Base-by-base conservation (phyloP, 2,888 invertebrate species). In the Drosophila peninsularis region DNA sequence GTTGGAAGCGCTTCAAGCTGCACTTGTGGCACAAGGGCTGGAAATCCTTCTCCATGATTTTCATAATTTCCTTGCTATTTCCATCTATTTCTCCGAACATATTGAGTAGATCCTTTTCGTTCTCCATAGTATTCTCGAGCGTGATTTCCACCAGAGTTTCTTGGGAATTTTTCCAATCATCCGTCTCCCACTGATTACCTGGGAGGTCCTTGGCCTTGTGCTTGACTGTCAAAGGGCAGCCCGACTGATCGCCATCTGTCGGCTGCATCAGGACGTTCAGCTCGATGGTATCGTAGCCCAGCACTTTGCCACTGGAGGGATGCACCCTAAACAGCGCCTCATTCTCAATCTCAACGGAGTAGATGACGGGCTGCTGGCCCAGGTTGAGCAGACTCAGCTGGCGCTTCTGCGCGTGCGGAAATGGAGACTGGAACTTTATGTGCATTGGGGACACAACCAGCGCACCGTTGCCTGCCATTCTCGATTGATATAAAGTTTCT, bases 211-310 rank as follows among this genome's bases (percentile, higher is more conserved):
- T 47, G 0, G 19, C 5, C 7, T 9, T 45, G 27, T 67, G 53
- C 9, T 19, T 56, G 0, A 80, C 41, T 10, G 2, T 41, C 10
- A 80, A 1, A 0, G 4, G 17, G 36, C 44, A 32, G 0, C 1
- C 9, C 3, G 37, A 5, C 17, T 52, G 34, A 7, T 52, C 55
- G 5, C 0, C 0, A 0, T 2, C 14, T 10, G 49, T 10, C 0
- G 80, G 62, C n/a, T 44, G 21, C 47, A 82, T 53, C 6, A 44
- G n/a, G 5, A 82, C 27, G n/a, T 6, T 57, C n/a, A 82, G n/a
- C 19, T 80, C 83, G 11, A 19, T 53, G 32, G 75, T 80, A 11
- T 65, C 50, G 32, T 54, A 80, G 0, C 39, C 49, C 1, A n/a
- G 11, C 5, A 82, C 10, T 1, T 1, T 6, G 3, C 81, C 83